Base-by-base conservation (phyloP, 2,797 vertebrate genomes). In the Bradypodion ventrale region DNA sequence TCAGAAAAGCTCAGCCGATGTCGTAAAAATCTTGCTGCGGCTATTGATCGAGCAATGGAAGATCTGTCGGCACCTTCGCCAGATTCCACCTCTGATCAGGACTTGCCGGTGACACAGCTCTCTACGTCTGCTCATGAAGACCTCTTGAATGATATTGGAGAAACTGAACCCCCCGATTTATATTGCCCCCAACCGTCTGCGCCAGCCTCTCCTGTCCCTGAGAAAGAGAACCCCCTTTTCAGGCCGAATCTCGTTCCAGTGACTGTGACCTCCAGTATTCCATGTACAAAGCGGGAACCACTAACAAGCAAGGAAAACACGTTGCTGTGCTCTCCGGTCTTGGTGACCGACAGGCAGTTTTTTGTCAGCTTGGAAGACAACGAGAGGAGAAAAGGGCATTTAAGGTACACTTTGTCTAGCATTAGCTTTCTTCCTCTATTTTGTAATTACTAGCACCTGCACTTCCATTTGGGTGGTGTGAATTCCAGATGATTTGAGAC, bases 1-100 rank as follows among this genome's bases (percentile, higher is more conserved):
- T 94, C 94, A 21, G 94, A 95, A 65, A 95, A 95, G 75, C 88
- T 95, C 73, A 85, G 86, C 66, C 87, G 91, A 73, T 96, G 94
- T 91, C 87, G 95, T 32, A 92, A 92, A 85, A 91, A 95, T 78
- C 92, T 95, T 74, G 85, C 91, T 0, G 93, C 91, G 7, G 94
- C 94, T 83, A 94, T 95, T 56, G 93, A 92, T 66, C 89, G 92
- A 42, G 95, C 94, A 32, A 85, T 91, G 56, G 94, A 92, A 75
- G 92, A 92, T 16, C 85, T 90, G 78, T 82, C 88, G 19, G 60
- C 70, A 62, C 75, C 76, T 72, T 84, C 87, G 75, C 86, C 60
- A 85, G 88, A 90, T 42, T 35, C 86, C 63, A 15, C 80, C 0
- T 85, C 59, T 52, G 72, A 52, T 32, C 85, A 2, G 62, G 92